Evolutionary conservation across 2,888 invertebrate species (phyloP), one percentile per base, ranked within the genome.

Genomic region (Erynnis tages): DNA sequence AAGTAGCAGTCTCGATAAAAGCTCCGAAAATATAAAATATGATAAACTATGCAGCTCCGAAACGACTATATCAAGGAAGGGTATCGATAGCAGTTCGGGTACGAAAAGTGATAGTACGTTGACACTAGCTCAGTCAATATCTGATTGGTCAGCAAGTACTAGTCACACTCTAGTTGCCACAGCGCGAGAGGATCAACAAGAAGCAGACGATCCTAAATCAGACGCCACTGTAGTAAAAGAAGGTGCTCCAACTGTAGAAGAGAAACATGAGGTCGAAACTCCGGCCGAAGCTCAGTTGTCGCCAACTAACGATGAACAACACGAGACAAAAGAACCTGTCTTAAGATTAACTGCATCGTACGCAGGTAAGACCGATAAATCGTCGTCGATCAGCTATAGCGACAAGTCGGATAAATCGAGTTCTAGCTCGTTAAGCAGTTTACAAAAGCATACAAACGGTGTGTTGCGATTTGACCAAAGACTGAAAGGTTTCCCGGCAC

Each of bases 121-220:
- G 40, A 92, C 92, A 1, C 72, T 94, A 27, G 95, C 94, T 1
- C 95, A 95, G 57, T 95, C 95, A 0, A 93, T 95, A 63, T 95
- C 95, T 0, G 95, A 95, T 61, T 95, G 95, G 95, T 95, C 95
- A 0, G 94, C 94, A 1, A 95, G 95, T 58, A 94, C 94, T 13
- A 95, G 94, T 65, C 94, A 94, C 52, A 94, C 94, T 0, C 88
- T 95, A 5, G 91, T 94, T 35, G 93, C 92, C 7, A 93, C 93
- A 25, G 83, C 90, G 8, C 90, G 90, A 54, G 83, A 89, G 73
- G 83, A 87, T 70, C 73, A 82, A 69, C 67, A 69, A 16, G 77
- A 90, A 63, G 49, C 82, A 64, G 79, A 91, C 68, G 71, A 70
- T 60, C 83, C 85, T 27, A 91, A 88, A 54, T 84, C 84, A 8